Percentiles rank a stretch among this genome's conserved stretches.
Evolutionary conservation across 2,888 invertebrate genomes (phyloP).

Genomic region (Drosophila recens): DNA sequence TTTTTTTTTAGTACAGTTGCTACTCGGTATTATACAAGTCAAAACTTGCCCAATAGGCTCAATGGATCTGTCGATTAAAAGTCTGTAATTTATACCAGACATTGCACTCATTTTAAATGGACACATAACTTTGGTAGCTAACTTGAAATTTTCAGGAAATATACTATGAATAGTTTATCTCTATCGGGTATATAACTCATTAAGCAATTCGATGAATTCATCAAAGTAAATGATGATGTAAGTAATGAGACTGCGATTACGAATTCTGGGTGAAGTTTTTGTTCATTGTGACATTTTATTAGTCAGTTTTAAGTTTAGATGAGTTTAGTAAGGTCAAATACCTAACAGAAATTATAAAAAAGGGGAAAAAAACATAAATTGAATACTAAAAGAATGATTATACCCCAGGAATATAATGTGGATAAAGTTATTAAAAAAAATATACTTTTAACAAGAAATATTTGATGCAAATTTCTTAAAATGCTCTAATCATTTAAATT

Average conservation of each 20-base stretch:
- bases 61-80: neutral
- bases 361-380: neutral
- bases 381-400: neutral
- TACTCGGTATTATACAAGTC: conserved; percentile 1
- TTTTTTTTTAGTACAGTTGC: conserved; percentile 6
- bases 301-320: neutral
- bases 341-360: neutral
- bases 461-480: no score
- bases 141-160: neutral
- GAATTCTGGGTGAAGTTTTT: neutral
- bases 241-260: neutral
- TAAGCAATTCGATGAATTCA: neutral
- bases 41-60: neutral
- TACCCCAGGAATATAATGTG: no score
- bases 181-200: neutral
- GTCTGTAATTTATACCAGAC: neutral
- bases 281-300: neutral
- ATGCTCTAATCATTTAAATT: no score
- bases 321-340: neutral
- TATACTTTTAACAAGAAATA: no score
- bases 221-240: neutral
- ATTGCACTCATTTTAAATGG: neutral
- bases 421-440: no score
- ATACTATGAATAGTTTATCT: neutral
- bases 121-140: neutral